Conservation (phyloP, 2,797 vertebrate genomes). For the Chaetophractus vellerosus region DNA sequence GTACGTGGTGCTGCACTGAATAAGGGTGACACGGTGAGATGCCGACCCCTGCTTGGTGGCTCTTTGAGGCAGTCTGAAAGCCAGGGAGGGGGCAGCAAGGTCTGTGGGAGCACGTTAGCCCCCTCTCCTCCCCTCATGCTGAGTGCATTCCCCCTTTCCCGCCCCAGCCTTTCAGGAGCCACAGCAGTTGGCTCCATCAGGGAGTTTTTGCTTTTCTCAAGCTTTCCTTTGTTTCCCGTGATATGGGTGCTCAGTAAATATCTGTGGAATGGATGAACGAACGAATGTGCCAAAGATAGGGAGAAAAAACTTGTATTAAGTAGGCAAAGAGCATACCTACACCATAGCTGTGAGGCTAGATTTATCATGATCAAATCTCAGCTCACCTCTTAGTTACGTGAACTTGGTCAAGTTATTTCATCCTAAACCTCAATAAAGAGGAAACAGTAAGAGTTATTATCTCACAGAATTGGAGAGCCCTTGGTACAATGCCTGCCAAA, state of each 20-base stretch:
- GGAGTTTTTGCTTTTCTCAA: background rate
- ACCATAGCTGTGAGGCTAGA: background rate
- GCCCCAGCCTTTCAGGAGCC: accelerated
- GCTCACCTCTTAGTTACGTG: background rate
- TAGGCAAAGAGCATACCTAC: background rate
- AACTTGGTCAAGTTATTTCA: background rate
- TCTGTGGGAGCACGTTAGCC: accelerated
- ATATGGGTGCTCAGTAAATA: background rate
- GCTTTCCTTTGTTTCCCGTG: background rate
- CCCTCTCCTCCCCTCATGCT: background rate
- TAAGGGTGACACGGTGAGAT: background rate
- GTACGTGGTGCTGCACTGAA: background rate
- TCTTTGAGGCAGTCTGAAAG: background rate
- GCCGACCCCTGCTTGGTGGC: accelerated
- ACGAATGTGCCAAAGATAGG: background rate
- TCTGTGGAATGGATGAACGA: background rate
- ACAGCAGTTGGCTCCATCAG: no score
- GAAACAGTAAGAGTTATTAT: background rate
- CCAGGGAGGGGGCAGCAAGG: accelerated
- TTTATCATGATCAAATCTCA: background rate
- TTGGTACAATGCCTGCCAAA: background rate
- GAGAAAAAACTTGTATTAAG: background rate
- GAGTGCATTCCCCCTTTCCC: no score
- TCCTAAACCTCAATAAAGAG: background rate
- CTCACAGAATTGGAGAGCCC: background rate